A percentile compares a stretch with the other conserved stretches of the same genome.
Conservation (phyloP, 2,888 invertebrate genomes). For the Biston betularia region DNA sequence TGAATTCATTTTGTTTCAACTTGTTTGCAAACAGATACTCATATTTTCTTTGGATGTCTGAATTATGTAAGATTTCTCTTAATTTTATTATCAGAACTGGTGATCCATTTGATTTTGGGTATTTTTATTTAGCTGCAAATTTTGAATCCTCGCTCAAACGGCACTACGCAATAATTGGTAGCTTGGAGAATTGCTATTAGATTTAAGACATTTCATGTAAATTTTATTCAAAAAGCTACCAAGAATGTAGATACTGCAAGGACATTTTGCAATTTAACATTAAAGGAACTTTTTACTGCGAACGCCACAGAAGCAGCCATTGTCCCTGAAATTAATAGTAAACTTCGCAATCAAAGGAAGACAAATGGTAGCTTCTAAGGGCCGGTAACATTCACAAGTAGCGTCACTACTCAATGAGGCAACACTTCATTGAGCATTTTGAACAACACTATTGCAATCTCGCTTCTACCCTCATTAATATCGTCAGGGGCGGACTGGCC, state of each 20-base stretch:
- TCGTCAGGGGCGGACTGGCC: slow-evolving; percentile 87
- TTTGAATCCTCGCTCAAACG: slow-evolving; percentile 58
- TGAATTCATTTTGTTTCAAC: slow-evolving; percentile 73
- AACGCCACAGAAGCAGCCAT: slow-evolving; percentile 57
- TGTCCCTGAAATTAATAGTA: slow-evolving; percentile 33
- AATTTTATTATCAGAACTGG: slow-evolving; percentile 57
- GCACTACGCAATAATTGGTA: slow-evolving; percentile 56
- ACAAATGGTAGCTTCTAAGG: slow-evolving; percentile 59
- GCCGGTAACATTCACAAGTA: slow-evolving; percentile 75
- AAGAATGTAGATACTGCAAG: slow-evolving; percentile 67
- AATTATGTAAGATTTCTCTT: slow-evolving; percentile 74
- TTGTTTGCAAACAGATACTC: slow-evolving; percentile 73
- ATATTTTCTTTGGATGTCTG: slow-evolving; percentile 72
- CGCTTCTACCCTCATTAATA: slow-evolving; percentile 86
- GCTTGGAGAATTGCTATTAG: slow-evolving; percentile 51
- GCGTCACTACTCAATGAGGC: slow-evolving; percentile 78
- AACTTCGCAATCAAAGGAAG: slow-evolving; percentile 32
- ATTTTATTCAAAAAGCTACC: slow-evolving; percentile 57
- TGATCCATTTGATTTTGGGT: slow-evolving; percentile 60
- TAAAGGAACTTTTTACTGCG: slow-evolving; percentile 55
- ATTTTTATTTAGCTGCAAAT: slow-evolving; percentile 35
- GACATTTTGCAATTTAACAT: slow-evolving; percentile 61
- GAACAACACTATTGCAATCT: slow-evolving; percentile 82
- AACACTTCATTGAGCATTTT: slow-evolving; percentile 77
- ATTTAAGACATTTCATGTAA: slow-evolving; percentile 9